phyloP scores from a whole-genome alignment of 2,797 vertebrate species.

The Sitta carolinensis region DNA sequence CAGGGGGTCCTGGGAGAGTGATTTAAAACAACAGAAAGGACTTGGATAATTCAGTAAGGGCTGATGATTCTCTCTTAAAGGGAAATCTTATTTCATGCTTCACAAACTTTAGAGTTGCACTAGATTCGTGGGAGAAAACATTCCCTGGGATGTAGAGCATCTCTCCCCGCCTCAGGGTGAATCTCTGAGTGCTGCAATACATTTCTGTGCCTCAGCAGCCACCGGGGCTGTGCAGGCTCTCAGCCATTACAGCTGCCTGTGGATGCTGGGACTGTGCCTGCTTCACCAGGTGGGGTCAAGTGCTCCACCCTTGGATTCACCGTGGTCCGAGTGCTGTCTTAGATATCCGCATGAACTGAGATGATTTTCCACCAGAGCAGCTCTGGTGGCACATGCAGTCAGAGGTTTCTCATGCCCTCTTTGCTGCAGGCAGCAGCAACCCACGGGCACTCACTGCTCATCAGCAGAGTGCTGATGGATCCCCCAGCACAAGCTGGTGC shows the following conservation, averaged over 20 bases:
- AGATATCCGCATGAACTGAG: background rate
- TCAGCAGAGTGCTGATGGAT: background rate
- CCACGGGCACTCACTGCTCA: background rate
- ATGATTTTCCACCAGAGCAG: background rate
- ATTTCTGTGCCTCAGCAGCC: background rate
- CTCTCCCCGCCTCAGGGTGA: background rate
- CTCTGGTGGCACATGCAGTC: rapidly evolving
- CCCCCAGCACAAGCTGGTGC: rapidly evolving
- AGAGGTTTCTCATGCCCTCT: background rate
- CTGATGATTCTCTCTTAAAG: constrained; percentile 27
- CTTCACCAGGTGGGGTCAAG: background rate
- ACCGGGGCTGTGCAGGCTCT: background rate
- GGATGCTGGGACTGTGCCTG: background rate
- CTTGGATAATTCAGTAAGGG: constrained; percentile 1
- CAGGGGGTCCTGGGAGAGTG: background rate
- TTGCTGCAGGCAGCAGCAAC: background rate
- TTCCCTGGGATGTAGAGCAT: background rate
- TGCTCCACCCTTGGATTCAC: background rate
- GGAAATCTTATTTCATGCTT: constrained; percentile 72
- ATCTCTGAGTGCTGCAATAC: background rate
- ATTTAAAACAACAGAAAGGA: constrained; percentile 37
- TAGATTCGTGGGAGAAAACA: background rate
- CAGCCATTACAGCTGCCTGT: background rate
- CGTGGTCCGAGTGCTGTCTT: background rate
- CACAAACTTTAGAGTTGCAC: constrained; percentile 37